phyloP scores from a whole-genome alignment of 2,888 invertebrate genomes.

The Drosophila atripex region DNA sequence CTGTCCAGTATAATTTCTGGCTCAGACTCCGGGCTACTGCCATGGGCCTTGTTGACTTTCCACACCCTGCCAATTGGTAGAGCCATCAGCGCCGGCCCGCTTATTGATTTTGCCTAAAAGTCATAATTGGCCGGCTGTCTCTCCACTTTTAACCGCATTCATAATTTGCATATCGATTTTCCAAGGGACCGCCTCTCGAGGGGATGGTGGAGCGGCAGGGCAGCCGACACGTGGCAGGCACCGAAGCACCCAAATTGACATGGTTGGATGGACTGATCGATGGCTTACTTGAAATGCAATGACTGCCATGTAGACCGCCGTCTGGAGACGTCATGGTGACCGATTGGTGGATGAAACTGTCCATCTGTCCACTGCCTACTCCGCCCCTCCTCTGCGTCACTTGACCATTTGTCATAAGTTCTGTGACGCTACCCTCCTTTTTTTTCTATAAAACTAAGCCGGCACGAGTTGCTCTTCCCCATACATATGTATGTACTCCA shows the following conservation, averaged over 20 bases:
- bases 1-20: background rate
- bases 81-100: constrained; percentile 28
- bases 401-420: constrained; percentile 37
- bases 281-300: constrained; percentile 10
- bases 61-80: constrained; percentile 32
- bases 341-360: background rate
- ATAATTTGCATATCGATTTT: constrained; percentile 36
- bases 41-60: constrained; percentile 35
- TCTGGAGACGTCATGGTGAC: constrained; percentile 20
- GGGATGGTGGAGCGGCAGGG: background rate
- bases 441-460: background rate
- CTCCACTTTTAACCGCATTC: constrained; percentile 2
- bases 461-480: constrained; percentile 4
- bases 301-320: constrained; percentile 2
- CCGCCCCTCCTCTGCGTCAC: background rate
- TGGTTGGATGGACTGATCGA: constrained; percentile 21
- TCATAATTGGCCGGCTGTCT: constrained; percentile 48
- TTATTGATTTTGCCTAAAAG: constrained; percentile 59
- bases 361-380: too few relatives aligned
- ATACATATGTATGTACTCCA: background rate
- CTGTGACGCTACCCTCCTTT: constrained; percentile 8
- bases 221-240: constrained; percentile 25
- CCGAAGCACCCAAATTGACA: constrained; percentile 23
- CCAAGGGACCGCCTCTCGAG: background rate
- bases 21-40: background rate